Evolutionary conservation across 2,113 vertebrate genomes (phyloP), one percentile per base, ranked within the genome.

Genomic region (Numida meleagris): DNA sequence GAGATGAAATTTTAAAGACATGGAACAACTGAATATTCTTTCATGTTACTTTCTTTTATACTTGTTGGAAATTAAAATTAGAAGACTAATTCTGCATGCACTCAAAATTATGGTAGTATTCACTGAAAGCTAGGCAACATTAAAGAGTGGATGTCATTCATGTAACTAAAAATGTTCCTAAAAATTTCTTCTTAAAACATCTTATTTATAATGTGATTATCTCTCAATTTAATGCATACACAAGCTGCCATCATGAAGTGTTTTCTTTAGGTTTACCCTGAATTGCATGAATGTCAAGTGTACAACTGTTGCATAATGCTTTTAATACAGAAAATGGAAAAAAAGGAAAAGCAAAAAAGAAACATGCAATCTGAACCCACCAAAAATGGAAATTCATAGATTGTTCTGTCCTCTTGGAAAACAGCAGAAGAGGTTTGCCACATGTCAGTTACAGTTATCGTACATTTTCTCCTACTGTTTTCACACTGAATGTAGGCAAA

Each of bases 381-480:
- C 27, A 76, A 66, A 90, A 93, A 94, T 46, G 83, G 25, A 83
- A 95, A 94, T 91, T 93, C 66, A 83, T 77, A 74, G 42, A 43
- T 86, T 88, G 81, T 12, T 40, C 97, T 96, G 93, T 95, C 85
- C 74, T 88, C 77, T 88, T 95, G 92, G 62, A 96, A 96, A 84
- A 46, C 55, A 95, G 58, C 78, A 75, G 68, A 88, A 96, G 90
- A 96, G 83, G 46, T 92, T 88, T 89, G 48, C 68, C 88, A 78
- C 89, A 96, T 96, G 82, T 94, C 92, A 91, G 72, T 97, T 96
- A 94, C 31, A 14, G 55, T 95, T 97, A 98, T 95, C 70, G n/a
- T 84, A 82, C 91, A 92, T 96, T 95, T 96, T 90, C 57, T 75
- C 36, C 71, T 74, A 81, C 75, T 88, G 48, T 94, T 97, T 96